Base-by-base conservation (phyloP, 2,113 vertebrate species). In the Alethe diademata region DNA sequence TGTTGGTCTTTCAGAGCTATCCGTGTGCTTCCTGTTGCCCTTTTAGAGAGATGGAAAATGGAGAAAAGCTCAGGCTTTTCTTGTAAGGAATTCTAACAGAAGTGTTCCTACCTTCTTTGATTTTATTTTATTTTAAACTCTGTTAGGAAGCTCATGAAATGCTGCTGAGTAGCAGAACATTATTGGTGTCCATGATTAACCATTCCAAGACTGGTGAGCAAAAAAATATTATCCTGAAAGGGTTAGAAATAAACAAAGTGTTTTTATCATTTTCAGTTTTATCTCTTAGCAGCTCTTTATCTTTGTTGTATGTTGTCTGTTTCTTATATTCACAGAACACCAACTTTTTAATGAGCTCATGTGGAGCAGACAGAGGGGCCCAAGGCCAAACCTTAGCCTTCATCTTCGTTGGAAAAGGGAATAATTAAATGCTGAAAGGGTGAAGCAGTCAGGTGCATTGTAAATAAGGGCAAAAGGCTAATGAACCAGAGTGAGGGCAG, bases 371-470 rank as follows among this genome's bases (percentile, higher is more conserved):
- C 38, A 38, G 53, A 96, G 58, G 53, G 61, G 65, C 85, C 64
- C 43, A 64, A 86, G 89, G 94, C 90, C 76, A 96, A 91, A 70
- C 33, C 58, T 78, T 38, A 60, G 31, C 43, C 94, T 92, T 91
- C 70, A 85, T 29, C 47, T 84, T 73, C n/a, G 25, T 42, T 79
- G 53, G 61, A 79, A 92, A 88, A 64, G 9, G n/a, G 79, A 86
- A 73, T 96, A 95, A 96, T 95, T 96, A 96, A 90, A 62, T 45
- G 15, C 51, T 87, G 62, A 57, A 61, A 57, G 81, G 79, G 74
- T 83, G 66, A 71, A 74, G 35, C 45, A 70, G 58, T 62, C 65
- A 76, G 62, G 69, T 78, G 42, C 36, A 12, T 78, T 88, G 57
- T 53, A 83, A 88, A 67, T 54, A 62, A 96, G 85, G 82, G 69